Conservation (phyloP, 2,113 vertebrate genomes). For the Crotalus helleri region DNA sequence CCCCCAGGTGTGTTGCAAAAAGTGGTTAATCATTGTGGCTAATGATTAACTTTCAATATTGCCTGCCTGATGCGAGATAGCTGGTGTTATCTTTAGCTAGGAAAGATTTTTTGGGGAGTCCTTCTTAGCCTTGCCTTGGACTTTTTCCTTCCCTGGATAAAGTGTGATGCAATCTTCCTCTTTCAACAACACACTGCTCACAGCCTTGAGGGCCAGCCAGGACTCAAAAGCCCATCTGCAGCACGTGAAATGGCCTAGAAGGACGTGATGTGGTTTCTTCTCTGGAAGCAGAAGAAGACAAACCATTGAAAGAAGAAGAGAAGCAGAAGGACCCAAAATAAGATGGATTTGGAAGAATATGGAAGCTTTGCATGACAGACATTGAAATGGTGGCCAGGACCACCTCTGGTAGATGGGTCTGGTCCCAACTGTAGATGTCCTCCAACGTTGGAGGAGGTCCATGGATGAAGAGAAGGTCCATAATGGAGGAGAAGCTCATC, state of each 20-base stretch:
- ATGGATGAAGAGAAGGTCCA: background rate
- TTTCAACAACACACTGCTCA: background rate
- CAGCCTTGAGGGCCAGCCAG: background rate
- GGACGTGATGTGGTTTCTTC: background rate
- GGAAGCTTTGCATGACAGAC: background rate
- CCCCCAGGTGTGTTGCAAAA: background rate
- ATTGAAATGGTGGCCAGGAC: background rate
- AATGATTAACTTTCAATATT: background rate
- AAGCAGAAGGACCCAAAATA: background rate
- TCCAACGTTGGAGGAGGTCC: background rate
- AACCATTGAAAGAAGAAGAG: background rate
- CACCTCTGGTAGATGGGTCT: background rate
- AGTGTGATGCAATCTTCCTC: background rate
- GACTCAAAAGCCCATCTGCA: background rate
- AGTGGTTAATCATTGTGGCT: background rate
- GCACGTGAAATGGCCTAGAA: background rate
- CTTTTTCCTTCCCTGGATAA: background rate
- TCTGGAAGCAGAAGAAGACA: background rate
- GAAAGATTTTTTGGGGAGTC: background rate
- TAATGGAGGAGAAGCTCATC: background rate
- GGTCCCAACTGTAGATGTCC: background rate
- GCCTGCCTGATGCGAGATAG: background rate
- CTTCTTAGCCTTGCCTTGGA: background rate
- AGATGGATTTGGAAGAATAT: background rate
- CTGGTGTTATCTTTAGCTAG: background rate